Evolutionary conservation across 2,888 invertebrate genomes (phyloP).

Genomic region (Ditula angustiorana): DNA sequence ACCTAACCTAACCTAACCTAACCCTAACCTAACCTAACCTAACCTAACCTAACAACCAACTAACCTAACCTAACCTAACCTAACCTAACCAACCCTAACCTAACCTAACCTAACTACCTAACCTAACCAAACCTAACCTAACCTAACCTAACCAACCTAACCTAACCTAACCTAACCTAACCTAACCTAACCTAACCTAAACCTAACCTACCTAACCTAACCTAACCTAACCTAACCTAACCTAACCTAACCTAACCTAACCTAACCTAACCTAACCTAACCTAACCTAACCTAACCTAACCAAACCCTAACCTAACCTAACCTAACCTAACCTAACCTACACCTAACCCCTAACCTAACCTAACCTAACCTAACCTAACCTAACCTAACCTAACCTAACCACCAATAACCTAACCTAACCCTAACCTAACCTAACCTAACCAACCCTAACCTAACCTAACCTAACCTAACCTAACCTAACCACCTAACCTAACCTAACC

Average conservation of each 20-base stretch:
- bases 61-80: constrained; percentile 35
- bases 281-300: constrained; percentile 24
- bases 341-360: constrained; percentile 44
- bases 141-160: constrained; percentile 35
- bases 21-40: constrained; percentile 14
- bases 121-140: constrained; percentile 43
- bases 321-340: constrained; percentile 42
- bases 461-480: constrained; percentile 34
- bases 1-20: constrained; percentile 23
- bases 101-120: no score
- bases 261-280: constrained; percentile 15
- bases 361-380: constrained; percentile 44
- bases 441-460: constrained; percentile 24
- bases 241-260: constrained; percentile 20
- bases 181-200: constrained; percentile 34
- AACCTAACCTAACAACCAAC: constrained; percentile 28
- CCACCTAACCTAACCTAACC: constrained; percentile 18
- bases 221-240: constrained; percentile 25
- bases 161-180: constrained; percentile 24
- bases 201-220: background rate
- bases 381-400: constrained; percentile 43
- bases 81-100: no score
- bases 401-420: no score
- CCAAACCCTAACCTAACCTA: constrained; percentile 42
- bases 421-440: constrained; percentile 33